Evolutionary conservation across 2,113 vertebrate species (phyloP), one percentile per base, ranked within the genome.

Genomic region (Anseranas semipalmata): DNA sequence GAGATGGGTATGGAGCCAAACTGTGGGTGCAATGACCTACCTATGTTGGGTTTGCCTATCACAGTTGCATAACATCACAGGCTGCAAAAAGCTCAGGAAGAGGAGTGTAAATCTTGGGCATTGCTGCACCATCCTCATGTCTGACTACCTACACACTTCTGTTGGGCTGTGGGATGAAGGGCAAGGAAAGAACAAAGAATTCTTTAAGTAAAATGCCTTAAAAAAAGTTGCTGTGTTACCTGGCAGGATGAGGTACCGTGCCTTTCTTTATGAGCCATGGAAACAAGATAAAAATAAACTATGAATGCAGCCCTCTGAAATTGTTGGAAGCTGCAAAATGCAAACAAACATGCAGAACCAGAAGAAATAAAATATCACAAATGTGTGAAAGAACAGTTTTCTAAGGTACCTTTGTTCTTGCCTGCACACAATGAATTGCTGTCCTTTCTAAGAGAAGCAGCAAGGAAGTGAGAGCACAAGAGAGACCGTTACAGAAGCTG

Each of bases 341-440:
- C 14, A 95, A 92, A 39, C 39, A 92, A 94, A 83, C 15, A 11
- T 37, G 66, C 32, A 90, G 75, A 71, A 89, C 22, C 43, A 18
- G 60, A 46, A 52, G 53, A 75, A 52, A 39, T 48, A 74, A 72
- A 95, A 55, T n/a, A 77, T 12, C 28, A 53, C 4, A 15, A 67
- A 27, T n/a, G 17, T 72, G 45, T 62, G 83, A 52, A 94, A 80
- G 66, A 85, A 30, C 9, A 50, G 37, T 24, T 59, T 70, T 73
- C 65, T 81, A 84, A 91, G 66, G 43, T 39, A 89, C 37, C 37
- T 70, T 93, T 89, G 58, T n/a, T 85, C 78, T 92, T 86, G 65
- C n/a, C 62, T 1, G 0, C 2, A 3, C 60, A 62, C 71, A 37
- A 2, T 20, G 60, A 89, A 73, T 48, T 48, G 16, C 76, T 89